Percentiles rank a stretch among this genome's conserved stretches.
Evolutionary conservation across 2,113 vertebrate genomes (phyloP).

Genomic region (Bubo blakistoni): DNA sequence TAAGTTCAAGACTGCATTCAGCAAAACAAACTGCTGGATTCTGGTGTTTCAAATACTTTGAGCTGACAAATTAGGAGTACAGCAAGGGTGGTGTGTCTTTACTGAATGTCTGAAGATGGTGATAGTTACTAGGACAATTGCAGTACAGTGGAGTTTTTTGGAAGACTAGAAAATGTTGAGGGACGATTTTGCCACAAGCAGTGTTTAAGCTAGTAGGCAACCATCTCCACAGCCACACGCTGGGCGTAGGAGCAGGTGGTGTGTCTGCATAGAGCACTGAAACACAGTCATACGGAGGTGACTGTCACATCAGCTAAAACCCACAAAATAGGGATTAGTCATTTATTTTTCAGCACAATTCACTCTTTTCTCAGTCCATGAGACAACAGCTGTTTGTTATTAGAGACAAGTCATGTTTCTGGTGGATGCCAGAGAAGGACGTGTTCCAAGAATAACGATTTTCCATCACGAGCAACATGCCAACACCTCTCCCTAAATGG

Average conservation of each 20-base stretch:
- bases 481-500: not conserved
- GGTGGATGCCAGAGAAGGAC: not conserved
- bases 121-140: not conserved
- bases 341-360: not conserved
- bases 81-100: not conserved
- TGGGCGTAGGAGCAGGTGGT: not conserved
- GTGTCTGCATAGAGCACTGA: not conserved
- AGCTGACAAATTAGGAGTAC: not conserved
- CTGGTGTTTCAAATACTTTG: not conserved
- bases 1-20: not conserved
- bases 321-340: not conserved
- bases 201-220: not conserved
- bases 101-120: not conserved
- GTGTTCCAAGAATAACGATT: not conserved
- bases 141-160: not conserved
- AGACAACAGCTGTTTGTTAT: not conserved
- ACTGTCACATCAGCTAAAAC: constrained; percentile 27
- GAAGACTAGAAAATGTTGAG: not conserved
- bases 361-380: not conserved
- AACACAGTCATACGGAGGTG: not conserved
- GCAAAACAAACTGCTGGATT: not conserved
- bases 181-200: not conserved
- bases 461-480: not conserved
- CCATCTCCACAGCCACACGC: not conserved
- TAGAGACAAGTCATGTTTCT: not conserved